These are phyloP conservation scores for Dynastes maya DNA, from an alignment of 2,888 invertebrate species.

Conservation along the genomic window DNA sequence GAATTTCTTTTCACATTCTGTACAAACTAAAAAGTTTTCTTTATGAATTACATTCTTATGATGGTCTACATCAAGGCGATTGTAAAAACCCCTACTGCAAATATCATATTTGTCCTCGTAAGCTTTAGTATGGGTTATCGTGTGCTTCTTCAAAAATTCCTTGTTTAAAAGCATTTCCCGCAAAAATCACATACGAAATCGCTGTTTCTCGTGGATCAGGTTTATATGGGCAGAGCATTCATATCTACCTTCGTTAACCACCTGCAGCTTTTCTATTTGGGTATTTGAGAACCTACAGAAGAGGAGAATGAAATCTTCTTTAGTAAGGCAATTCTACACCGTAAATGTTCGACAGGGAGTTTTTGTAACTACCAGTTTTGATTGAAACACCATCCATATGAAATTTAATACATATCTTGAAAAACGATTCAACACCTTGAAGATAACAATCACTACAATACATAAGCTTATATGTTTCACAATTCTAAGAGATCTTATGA, in stretches of 20 bases:
- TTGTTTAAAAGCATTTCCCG: constrained; percentile 61
- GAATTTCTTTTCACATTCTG: constrained; percentile 52
- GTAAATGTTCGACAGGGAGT: too few species aligned
- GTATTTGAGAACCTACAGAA: background rate
- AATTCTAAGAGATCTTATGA: too few species aligned
- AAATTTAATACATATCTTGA: too few species aligned
- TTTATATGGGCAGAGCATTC: constrained; percentile 61
- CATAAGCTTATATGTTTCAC: too few species aligned
- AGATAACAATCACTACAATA: too few species aligned
- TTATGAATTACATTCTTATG: constrained; percentile 19
- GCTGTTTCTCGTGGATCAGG: constrained; percentile 52
- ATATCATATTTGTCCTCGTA: constrained; percentile 56
- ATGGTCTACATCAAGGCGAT: background rate
- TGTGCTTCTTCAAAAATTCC: constrained; percentile 20
- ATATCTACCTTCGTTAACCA: background rate
- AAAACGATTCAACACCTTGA: too few species aligned
- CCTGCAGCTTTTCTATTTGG: background rate
- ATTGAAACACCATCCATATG: too few species aligned
- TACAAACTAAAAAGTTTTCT: constrained; percentile 59
- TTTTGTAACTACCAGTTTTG: too few species aligned
- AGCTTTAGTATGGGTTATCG: constrained; percentile 30
- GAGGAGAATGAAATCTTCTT: background rate
- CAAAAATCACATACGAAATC: constrained; percentile 65
- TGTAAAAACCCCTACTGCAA: constrained; percentile 57
- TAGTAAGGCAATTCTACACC: background rate